Evolutionary conservation across 2,888 invertebrate species (phyloP).

Genomic region (Drosophila acutilabella): DNA sequence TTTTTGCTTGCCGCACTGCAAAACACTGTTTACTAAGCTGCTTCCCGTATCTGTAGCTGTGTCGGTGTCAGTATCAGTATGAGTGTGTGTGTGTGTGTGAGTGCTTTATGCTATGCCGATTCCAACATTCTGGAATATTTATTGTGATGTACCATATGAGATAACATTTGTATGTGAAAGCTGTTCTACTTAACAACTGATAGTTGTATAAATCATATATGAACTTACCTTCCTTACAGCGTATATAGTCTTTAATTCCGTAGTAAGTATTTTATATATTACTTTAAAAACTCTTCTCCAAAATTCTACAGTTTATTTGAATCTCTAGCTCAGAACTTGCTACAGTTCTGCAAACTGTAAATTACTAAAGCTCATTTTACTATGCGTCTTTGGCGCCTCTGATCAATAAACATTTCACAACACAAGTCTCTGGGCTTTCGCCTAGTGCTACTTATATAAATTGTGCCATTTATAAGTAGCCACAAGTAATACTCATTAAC

Average conservation of each 20-base stretch:
- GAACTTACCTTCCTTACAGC: not conserved
- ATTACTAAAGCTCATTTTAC: too few species aligned
- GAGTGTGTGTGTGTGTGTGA: not conserved
- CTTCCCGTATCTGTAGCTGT: constrained; percentile 1
- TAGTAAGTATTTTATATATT: too few species aligned
- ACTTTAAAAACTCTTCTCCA: too few species aligned
- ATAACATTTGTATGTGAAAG: not conserved
- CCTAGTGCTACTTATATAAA: not conserved
- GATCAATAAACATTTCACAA: not conserved
- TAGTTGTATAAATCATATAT: not conserved
- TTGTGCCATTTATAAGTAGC: constrained; percentile 41
- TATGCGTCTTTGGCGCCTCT: too few species aligned
- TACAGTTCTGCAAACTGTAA: too few species aligned
- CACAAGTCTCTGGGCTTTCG: not conserved
- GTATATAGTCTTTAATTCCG: too few species aligned
- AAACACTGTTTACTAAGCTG: constrained; percentile 51
- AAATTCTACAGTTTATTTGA: too few species aligned
- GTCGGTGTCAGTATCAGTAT: constrained; percentile 1
- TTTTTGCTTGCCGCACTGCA: constrained; percentile 60
- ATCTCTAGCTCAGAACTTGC: too few species aligned
- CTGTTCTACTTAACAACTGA: constrained; percentile 2
- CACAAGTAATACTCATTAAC: constrained; percentile 25
- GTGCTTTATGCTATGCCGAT: constrained; percentile 1
- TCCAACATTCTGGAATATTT: constrained; percentile 8
- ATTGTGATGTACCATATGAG: constrained; percentile 5